Base-by-base conservation (phyloP, 2,888 invertebrate genomes). In the Opisthograptis luteolata region DNA sequence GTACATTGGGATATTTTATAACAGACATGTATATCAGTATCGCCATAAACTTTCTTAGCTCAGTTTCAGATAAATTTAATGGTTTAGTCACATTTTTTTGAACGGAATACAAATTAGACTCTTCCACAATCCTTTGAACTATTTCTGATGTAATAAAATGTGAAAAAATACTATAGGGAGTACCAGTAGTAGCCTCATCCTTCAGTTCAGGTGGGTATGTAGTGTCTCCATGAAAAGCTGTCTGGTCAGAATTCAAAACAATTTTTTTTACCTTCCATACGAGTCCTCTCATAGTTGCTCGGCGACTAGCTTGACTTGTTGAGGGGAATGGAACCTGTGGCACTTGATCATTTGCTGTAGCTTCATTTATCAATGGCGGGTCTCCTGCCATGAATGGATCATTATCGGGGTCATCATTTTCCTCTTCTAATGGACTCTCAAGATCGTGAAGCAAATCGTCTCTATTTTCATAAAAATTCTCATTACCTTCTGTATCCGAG, bases 231-330 rank as follows among this genome's bases (percentile, higher is more conserved):
- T 32, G 67, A 71, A 69, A 71, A 68, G 67, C 58, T 22, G 64
- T 69, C 63, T 70, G 67, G 64, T 67, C 62, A 66, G 61, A 68
- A 53, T 71, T 68, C 54, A 70, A 66, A 53, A 66, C 64, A 44
- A 66, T 15, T 44, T 68, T 68, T 64, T 68, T 65, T 57, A 63
- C 61, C 61, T 72, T 66, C 62, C 64, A 71, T 32, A 67, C 66
- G 24, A 70, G 64, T 40, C 66, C 62, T 62, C 35, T 65, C 62
- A 64, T 65, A 50, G 64, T 66, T 55, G 66, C 64, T 66, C 68
- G 59, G 58, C 63, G 64, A 63, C 61, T 70, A 36, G 63, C 62
- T 68, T 68, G 67, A 56, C 63, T 70, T 68, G 64, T 66, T 41
- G 60, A 62, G 55, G 64, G 60, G 24, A 66, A 67, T 64, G 60